Evolutionary conservation across 2,888 invertebrate genomes (phyloP), one percentile per base, ranked within the genome.

Genomic region (Terebella lapidaria): DNA sequence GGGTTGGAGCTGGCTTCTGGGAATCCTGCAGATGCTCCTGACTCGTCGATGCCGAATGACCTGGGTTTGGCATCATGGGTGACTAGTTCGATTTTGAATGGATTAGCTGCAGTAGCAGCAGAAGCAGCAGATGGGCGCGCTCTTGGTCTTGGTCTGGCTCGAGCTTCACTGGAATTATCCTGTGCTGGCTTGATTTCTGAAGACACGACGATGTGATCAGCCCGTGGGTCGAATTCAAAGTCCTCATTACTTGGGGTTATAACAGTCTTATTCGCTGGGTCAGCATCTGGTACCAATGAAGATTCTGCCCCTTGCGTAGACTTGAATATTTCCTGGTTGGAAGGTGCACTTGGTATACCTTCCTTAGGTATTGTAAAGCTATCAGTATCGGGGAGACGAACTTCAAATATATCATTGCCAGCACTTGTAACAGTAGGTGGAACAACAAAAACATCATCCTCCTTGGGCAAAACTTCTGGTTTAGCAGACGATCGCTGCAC

Each of bases 221-320:
- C 65, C 20, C 67, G 28, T 10, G 67, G 67, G 49, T 67, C 65
- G 42, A 66, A 66, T 29, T 15, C n/a, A 22, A 49, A 49, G 15
- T 53, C 53, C 15, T 53, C 53, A 22, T 24, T 49, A 10, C 5
- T 18, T 10, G 49, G 49, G 5, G 49, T 20, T n/a, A n/a, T n/a
- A n/a, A n/a, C n/a, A n/a, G n/a, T n/a, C n/a, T n/a, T n/a, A n/a
- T n/a, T n/a, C n/a, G n/a, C n/a, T n/a, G n/a, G n/a, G n/a, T n/a
- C n/a, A n/a, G n/a, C n/a, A n/a, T n/a, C n/a, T n/a, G n/a, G n/a
- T n/a, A 15, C 10, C n/a, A 35, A 15, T 35, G 10, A 35, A 35
- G 10, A 15, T n/a, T 35, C 42, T 35, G n/a, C 10, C n/a, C n/a
- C n/a, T n/a, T 35, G 42, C 42, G 10, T 35, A 15, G 10, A n/a